Conservation (phyloP, 2,797 vertebrate species). For the Remorina albescens region DNA sequence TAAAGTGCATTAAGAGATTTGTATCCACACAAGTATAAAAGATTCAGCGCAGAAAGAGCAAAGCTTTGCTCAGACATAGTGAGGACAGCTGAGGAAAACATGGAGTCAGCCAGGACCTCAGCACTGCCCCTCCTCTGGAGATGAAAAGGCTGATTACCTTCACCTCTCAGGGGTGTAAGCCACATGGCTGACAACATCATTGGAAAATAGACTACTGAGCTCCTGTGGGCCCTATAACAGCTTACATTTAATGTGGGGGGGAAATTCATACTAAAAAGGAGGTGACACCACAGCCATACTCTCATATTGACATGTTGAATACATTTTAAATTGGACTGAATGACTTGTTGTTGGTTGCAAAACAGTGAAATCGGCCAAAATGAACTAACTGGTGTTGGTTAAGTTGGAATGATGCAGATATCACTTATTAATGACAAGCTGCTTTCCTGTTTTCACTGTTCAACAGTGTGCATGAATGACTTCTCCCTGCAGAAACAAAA, state of each 20-base stretch:
- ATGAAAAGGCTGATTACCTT: constrained; percentile 87
- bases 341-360: constrained; percentile 49
- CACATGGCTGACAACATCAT: constrained; percentile 88
- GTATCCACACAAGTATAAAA: constrained; percentile 1
- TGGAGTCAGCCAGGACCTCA: constrained; percentile 75
- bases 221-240: constrained; percentile 85
- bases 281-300: constrained; percentile 73
- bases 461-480: constrained; percentile 6
- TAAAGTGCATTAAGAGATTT: not conserved
- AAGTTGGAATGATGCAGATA: constrained; percentile 19
- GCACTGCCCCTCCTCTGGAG: constrained; percentile 79
- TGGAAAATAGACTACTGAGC: constrained; percentile 85
- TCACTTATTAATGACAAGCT: constrained; percentile 34
- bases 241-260: constrained; percentile 81
- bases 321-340: constrained; percentile 58
- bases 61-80: constrained; percentile 38
- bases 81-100: constrained; percentile 69
- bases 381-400: constrained; percentile 6
- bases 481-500: constrained; percentile 28
- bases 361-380: constrained; percentile 23
- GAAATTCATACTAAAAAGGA: constrained; percentile 79
- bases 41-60: constrained; percentile 30
- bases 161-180: constrained; percentile 83
- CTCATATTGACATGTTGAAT: constrained; percentile 69
- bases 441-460: constrained; percentile 10